Base-by-base conservation (phyloP, 2,888 invertebrate species). In the Lingula anatina region DNA sequence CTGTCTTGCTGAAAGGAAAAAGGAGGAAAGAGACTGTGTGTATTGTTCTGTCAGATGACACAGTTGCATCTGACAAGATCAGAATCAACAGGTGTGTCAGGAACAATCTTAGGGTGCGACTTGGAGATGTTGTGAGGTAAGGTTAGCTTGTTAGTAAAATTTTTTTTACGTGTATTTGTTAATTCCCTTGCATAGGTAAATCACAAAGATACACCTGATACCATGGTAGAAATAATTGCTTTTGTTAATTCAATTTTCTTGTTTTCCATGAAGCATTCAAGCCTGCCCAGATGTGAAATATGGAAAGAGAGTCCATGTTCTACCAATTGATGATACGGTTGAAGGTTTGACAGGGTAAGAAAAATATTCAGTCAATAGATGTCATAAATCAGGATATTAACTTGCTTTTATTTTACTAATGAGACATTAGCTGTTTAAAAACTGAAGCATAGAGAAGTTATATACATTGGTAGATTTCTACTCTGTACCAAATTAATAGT, bases 251-350 rank as follows among this genome's bases (percentile, higher is more conserved):
- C 20, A 20, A 20, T 31, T 31, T 31, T 15, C 15, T 31, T 31
- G 21, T 38, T 47, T 50, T 36, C 18, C 20, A 60, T 66, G 21
- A 62, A 75, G 75, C 53, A 66, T 77, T 42, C 74, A 73, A 45
- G 67, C 74, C 2, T 76, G 75, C 56, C 74, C 75, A 50, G 95
- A 96, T 70, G 94, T 99, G 37, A 95, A 95, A 78, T 99, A 99
- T 72, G 99, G 97, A 56, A 96, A 95, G 78, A 83, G 97, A 45
- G 91, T 99, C 53, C 97, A 99, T 76, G 93, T 99, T 59, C 83
- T 99, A 72, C 99, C 99, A 3, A 95, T 99, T 75, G 99, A 99
- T 81, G 99, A 99, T 75, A 95, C 97, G 5, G 90, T 99, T 46
- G 96, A 95, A 80, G 99, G 97, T 44, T 83, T 99, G 50, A 90